Evolutionary conservation across 2,888 invertebrate species (phyloP).

Genomic region (Myopa tessellatipennis): DNA sequence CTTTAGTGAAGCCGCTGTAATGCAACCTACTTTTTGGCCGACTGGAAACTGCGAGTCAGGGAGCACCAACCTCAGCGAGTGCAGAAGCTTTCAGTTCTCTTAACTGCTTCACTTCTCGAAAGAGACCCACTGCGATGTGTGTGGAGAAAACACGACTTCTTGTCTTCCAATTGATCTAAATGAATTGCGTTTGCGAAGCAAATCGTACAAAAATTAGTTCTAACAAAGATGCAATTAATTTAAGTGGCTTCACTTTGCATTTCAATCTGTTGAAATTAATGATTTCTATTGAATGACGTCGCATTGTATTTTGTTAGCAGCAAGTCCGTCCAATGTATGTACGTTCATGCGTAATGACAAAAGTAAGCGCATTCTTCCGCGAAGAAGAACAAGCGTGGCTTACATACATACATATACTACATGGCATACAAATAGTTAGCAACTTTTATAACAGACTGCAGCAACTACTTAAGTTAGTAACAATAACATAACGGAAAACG

Average conservation of each 20-base stretch:
- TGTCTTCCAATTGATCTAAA: slow-evolving; percentile 30
- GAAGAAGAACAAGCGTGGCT: too few relatives aligned
- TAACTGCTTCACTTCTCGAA: neutral
- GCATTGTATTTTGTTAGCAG: neutral
- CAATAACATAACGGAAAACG: too few relatives aligned
- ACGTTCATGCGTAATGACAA: slow-evolving; percentile 22
- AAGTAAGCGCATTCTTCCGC: slow-evolving; percentile 13
- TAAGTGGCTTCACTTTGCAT: too few relatives aligned
- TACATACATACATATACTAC: too few relatives aligned
- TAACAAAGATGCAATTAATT: neutral
- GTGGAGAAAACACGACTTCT: slow-evolving; percentile 7
- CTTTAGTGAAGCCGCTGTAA: neutral
- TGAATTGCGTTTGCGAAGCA: slow-evolving; percentile 29
- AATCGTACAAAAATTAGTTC: slow-evolving; percentile 23
- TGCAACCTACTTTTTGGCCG: neutral
- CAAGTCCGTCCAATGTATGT: slow-evolving; percentile 37
- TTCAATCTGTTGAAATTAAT: too few relatives aligned
- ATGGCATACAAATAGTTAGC: too few relatives aligned
- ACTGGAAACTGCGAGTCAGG: neutral
- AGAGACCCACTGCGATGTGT: slow-evolving; percentile 7
- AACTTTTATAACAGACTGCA: too few relatives aligned
- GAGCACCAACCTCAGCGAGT: neutral
- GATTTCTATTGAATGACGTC: too few relatives aligned
- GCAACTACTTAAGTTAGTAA: too few relatives aligned
- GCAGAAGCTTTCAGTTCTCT: neutral